Conservation (phyloP, 2,113 vertebrate genomes). For the Aegotheles bennettii region DNA sequence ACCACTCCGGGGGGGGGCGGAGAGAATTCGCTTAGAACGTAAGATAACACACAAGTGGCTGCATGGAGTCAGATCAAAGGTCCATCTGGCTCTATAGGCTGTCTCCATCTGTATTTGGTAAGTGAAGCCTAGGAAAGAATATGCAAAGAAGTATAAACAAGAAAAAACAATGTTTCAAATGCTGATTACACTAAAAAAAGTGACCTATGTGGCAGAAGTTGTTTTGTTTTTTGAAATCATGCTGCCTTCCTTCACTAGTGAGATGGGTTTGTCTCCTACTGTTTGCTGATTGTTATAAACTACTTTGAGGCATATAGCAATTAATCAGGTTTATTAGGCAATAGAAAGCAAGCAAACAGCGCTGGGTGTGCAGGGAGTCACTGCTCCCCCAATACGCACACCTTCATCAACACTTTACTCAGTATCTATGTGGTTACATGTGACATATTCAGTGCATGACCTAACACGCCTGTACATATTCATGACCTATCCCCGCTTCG, state of each 20-base stretch:
- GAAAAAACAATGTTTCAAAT: neutral
- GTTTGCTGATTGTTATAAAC: too few species aligned
- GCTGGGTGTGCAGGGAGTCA: too few species aligned
- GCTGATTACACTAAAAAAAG: neutral
- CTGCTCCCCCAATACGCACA: too few species aligned
- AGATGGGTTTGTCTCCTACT: neutral
- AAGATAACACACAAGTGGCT: neutral
- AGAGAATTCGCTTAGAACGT: neutral
- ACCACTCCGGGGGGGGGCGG: neutral
- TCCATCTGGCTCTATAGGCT: neutral
- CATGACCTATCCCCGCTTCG: too few species aligned
- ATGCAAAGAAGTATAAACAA: neutral
- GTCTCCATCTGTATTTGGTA: neutral
- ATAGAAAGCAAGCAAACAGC: too few species aligned
- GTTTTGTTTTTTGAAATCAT: neutral
- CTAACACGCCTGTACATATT: too few species aligned
- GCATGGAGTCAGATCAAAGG: neutral
- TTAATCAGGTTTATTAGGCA: too few species aligned
- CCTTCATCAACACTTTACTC: too few species aligned
- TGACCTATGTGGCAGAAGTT: neutral
- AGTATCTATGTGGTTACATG: too few species aligned
- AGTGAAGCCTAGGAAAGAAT: neutral
- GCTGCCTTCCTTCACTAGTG: neutral
- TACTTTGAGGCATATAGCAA: too few species aligned
- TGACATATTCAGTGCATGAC: too few species aligned